phyloP scores from a whole-genome alignment of 2,888 invertebrate genomes.

The Pterostichus niger region DNA sequence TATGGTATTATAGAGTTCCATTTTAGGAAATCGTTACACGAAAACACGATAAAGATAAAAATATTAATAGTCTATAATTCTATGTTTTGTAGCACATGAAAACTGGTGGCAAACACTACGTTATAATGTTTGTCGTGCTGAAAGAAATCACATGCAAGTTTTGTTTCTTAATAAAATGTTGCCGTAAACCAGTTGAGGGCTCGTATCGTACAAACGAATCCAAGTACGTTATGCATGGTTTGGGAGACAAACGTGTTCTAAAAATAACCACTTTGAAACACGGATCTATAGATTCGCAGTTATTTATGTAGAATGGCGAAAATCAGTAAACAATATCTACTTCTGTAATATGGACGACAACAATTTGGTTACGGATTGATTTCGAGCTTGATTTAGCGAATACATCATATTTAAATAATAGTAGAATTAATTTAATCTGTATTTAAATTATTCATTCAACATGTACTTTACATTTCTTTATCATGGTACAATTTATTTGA shows the following conservation, averaged over 20 bases:
- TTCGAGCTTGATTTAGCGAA: too few species aligned
- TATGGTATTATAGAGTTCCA: neutral
- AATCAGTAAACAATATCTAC: neutral
- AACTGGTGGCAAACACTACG: conserved; percentile 26
- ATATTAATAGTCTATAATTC: conserved; percentile 38
- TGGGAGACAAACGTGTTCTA: conserved; percentile 16
- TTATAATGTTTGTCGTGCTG: conserved; percentile 19
- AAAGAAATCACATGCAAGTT: conserved; percentile 34
- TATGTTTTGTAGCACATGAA: conserved; percentile 28
- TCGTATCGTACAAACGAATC: conserved; percentile 13
- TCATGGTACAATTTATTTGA: too few species aligned
- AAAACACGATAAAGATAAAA: conserved; percentile 47
- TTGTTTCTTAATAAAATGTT: conserved; percentile 41
- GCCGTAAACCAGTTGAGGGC: neutral
- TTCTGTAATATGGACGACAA: too few species aligned
- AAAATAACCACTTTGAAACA: conserved; percentile 14
- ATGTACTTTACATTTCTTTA: too few species aligned
- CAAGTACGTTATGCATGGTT: conserved; percentile 22
- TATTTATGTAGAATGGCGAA: conserved; percentile 1
- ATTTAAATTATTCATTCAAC: too few species aligned
- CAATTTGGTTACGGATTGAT: too few species aligned
- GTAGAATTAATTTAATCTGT: too few species aligned
- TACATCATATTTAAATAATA: too few species aligned
- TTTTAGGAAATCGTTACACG: conserved; percentile 33
- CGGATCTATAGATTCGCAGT: conserved; percentile 35